A percentile compares a stretch with the other conserved stretches of the same genome.
Evolutionary conservation across 2,797 vertebrate species (phyloP).

Genomic region (Pangasius krempfi): DNA sequence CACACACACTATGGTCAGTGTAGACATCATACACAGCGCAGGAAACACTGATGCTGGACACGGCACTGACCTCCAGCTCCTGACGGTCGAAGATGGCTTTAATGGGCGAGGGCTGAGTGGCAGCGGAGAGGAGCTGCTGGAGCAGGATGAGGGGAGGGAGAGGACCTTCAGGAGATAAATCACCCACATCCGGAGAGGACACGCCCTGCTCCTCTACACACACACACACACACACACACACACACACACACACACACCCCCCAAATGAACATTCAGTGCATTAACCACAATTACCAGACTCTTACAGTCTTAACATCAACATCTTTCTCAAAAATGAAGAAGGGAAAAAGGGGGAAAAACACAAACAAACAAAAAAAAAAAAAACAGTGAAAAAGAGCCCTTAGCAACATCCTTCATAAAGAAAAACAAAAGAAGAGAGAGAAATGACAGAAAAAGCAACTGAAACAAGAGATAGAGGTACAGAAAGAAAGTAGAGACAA

Average conservation of each 20-base stretch:
- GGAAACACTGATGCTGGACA: not conserved
- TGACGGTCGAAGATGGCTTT: constrained; percentile 96
- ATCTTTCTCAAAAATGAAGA: not conserved
- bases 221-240: constrained; percentile 33
- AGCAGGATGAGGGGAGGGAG: constrained; percentile 93
- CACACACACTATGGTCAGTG: not conserved
- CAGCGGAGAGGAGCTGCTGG: constrained; percentile 91
- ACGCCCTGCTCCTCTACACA: constrained; percentile 84
- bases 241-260: constrained; percentile 1
- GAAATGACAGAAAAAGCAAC: not conserved
- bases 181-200: constrained; percentile 87
- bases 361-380: not conserved
- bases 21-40: too few species aligned
- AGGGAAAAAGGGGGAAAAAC: too few species aligned
- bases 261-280: not conserved
- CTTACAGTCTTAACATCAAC: not conserved
- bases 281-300: not conserved
- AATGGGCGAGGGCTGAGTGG: constrained; percentile 95
- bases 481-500: not conserved
- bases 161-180: constrained; percentile 95
- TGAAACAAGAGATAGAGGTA: not conserved
- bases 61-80: constrained; percentile 88
- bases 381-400: too few species aligned
- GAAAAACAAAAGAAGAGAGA: not conserved
- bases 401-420: not conserved